phyloP scores from a whole-genome alignment of 2,888 invertebrate genomes.

The Troides aeacus region DNA sequence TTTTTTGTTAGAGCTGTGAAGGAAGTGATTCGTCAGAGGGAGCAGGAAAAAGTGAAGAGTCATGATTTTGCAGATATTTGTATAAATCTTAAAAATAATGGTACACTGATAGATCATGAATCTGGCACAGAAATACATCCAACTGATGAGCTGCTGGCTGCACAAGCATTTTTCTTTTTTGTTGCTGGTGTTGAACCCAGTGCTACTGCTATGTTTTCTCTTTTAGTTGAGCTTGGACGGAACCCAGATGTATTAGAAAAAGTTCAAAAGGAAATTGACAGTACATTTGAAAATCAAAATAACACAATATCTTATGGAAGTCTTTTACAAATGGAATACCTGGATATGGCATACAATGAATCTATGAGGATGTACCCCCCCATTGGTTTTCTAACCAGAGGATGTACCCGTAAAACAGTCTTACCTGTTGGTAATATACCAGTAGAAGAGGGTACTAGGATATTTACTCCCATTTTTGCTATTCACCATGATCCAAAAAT shows the following conservation, averaged over 20 bases:
- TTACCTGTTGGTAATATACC: slow-evolving; percentile 57
- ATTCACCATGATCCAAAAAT: slow-evolving; percentile 64
- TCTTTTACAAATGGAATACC: slow-evolving; percentile 49
- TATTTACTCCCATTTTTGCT: slow-evolving; percentile 53
- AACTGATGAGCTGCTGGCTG: slow-evolving; percentile 55
- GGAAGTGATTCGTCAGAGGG: slow-evolving; percentile 48
- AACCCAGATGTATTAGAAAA: slow-evolving; percentile 50
- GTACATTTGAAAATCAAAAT: slow-evolving; percentile 39
- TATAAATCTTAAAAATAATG: slow-evolving; percentile 52
- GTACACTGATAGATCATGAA: slow-evolving; percentile 46
- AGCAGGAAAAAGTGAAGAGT: slow-evolving; percentile 45
- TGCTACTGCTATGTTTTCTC: slow-evolving; percentile 50
- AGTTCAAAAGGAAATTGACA: slow-evolving; percentile 58
- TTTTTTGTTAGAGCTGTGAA: slow-evolving; percentile 59
- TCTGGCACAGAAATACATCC: slow-evolving; percentile 52
- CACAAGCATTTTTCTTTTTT: slow-evolving; percentile 64
- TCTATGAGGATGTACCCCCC: slow-evolving; percentile 53
- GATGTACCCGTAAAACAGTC: slow-evolving; percentile 47
- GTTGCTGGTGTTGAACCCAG: slow-evolving; percentile 64
- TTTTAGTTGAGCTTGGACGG: slow-evolving; percentile 53
- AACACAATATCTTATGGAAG: slow-evolving; percentile 48
- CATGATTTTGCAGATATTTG: slow-evolving; percentile 61
- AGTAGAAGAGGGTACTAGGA: slow-evolving; percentile 51
- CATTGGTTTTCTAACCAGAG: slow-evolving; percentile 46
- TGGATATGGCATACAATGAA: slow-evolving; percentile 54